phyloP scores from a whole-genome alignment of 2,888 invertebrate species.

The Caenorhabditis virilis region DNA sequence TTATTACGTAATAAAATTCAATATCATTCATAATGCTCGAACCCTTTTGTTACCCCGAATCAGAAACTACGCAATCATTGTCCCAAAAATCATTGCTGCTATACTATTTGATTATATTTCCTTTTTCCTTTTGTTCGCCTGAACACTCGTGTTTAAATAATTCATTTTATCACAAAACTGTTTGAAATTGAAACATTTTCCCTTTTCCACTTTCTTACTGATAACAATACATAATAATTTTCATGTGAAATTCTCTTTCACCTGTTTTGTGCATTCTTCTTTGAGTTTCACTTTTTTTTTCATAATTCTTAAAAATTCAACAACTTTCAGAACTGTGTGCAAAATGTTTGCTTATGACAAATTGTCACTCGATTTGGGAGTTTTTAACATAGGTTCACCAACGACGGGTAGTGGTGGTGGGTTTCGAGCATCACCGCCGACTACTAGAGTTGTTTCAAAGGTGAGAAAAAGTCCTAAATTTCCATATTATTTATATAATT shows the following conservation, averaged over 20 bases:
- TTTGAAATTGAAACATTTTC: neutral
- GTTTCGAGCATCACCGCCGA: conserved; percentile 16
- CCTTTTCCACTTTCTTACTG: conserved; percentile 1
- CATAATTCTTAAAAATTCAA: neutral
- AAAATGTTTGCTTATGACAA: conserved; percentile 67
- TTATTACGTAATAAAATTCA: too few species aligned
- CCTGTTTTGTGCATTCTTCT: too few species aligned
- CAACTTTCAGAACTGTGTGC: conserved; percentile 4
- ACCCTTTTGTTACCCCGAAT: too few species aligned
- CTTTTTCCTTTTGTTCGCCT: too few species aligned
- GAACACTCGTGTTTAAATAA: too few species aligned
- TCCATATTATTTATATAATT: neutral
- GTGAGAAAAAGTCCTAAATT: conserved; percentile 5
- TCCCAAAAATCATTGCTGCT: too few species aligned
- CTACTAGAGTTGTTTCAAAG: conserved; percentile 16
- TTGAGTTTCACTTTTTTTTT: conserved; percentile 2
- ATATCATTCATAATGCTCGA: too few species aligned
- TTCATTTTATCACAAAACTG: conserved; percentile 24
- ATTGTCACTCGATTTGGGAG: conserved; percentile 61
- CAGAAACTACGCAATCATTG: too few species aligned
- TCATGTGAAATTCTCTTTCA: conserved; percentile 6
- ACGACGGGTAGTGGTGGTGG: conserved; percentile 2
- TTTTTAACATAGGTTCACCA: conserved; percentile 38
- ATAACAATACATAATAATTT: neutral
- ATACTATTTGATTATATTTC: too few species aligned